Conservation (phyloP, 2,797 vertebrate genomes). For the Okamejei kenojei region DNA sequence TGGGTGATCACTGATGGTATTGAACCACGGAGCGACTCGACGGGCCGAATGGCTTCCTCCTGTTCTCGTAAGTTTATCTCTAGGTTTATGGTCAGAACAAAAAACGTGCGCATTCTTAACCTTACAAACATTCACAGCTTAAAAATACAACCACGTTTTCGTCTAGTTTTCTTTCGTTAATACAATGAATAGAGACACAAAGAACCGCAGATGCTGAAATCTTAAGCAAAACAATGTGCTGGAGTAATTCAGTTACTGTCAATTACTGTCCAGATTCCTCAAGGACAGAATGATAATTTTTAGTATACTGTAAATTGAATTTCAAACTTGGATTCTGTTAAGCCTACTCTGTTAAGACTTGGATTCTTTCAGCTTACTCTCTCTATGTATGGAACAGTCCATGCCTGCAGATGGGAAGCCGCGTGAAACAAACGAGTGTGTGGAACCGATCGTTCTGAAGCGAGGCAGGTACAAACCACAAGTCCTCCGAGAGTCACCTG, state of each 20-base stretch:
- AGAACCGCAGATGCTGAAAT: no score
- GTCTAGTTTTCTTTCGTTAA: neutral
- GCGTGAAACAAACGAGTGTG: neutral
- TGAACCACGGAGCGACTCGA: no score
- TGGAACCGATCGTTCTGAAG: neutral
- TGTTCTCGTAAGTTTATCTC: no score
- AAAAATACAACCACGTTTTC: neutral
- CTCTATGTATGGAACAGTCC: no score
- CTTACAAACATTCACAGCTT: neutral
- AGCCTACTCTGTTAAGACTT: no score
- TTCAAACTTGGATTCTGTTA: neutral
- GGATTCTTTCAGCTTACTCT: neutral
- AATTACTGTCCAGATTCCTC: neutral
- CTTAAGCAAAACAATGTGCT: no score
- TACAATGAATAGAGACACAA: neutral
- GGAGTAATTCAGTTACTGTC: no score
- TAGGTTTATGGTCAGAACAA: no score
- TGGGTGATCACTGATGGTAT: no score
- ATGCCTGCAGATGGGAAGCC: neutral
- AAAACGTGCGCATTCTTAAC: neutral
- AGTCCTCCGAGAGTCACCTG: no score
- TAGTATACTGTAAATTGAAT: neutral
- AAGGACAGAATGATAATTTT: neutral
- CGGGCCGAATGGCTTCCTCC: no score
- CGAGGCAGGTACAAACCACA: neutral